Base-by-base conservation (phyloP, 30 jellyfish, hydroid and myxozoan species). In the Chrysaora quinquecirrha region DNA sequence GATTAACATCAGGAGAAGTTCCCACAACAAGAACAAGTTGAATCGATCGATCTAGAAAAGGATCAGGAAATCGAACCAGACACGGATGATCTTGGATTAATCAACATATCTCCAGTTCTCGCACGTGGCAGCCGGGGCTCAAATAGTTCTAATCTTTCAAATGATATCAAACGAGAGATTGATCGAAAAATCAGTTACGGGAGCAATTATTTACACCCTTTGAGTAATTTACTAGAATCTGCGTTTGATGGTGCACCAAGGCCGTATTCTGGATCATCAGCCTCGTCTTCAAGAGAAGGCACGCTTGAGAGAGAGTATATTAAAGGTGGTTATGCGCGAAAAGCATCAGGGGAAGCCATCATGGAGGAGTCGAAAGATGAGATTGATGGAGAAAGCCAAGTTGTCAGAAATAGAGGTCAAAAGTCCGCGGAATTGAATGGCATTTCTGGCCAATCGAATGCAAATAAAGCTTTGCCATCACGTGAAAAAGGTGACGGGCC, bases 1-100 rank as follows among this genome's bases (percentile, higher is more conserved):
- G 93, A 24, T 91, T 95, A 38, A 80, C 95, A 24, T 75, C 88
- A 6, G 83, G 83, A 19, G 89, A 85, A 76, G 18, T 69, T 75
- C 38, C 81, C 93, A 23, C 87, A 88, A 24, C 88, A 72, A n/a
- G 80, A 64, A 1, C 75, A 2, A 30, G 78, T 1, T 48, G 65
- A 56, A 31, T 3, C 31, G 33, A 34, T 23, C 7, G 83, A 35
- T 2, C 46, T 56, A 4, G 76, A 12, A 12, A 49, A 49, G 14
- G 49, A 72, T 84, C 52, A 54, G 7, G 50, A 30, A 30, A n/a
- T 38, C 29, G 48, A 21, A 24, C 80, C 63, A 4, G 87, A 32
- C 24, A 34, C 46, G 31, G 46, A 74, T 30, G 71, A 62, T 0
- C 82, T 49, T 20, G 88, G 78, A 19, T 29, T 62, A 69, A 58